Evolutionary conservation across 2,888 invertebrate species (phyloP), one percentile per base, ranked within the genome.

Genomic region (Dioctria linearis): DNA sequence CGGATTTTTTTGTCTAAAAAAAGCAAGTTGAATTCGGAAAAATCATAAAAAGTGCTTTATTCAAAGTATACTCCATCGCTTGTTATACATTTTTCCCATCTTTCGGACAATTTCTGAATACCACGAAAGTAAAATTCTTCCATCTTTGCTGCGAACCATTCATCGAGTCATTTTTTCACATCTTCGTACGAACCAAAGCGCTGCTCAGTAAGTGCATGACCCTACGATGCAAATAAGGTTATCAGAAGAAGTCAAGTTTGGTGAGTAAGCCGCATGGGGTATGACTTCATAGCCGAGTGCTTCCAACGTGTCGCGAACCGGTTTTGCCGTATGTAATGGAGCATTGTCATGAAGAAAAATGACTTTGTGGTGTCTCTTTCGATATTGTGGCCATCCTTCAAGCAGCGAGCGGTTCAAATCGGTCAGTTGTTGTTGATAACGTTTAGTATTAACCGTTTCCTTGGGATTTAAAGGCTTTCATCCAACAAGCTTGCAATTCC

Each of bases 181-280:
- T 79, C 67, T 79, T 67, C 69, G 42, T 67, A 79, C 5, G 67
- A 51, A 67, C 39, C 9, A 39, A 79, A 79, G 67, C 9, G 43
- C 79, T 79, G 67, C 67, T 54, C 79, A 67, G 57, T 11, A 42
- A 79, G 79, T 40, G 59, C 42, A 59, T 67, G 67, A 25, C 13
- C n/a, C n/a, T n/a, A n/a, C n/a, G n/a, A n/a, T n/a, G n/a, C n/a
- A n/a, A n/a, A n/a, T n/a, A 13, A 54, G 5, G 8, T 61, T 13
- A 13, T 63, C 46, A 25, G 11, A 76, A 37, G 42, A 37, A 63
- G 37, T 63, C 42, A 78, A 37, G 61, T 78, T 63, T 40, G 61
- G 42, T 78, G 63, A 61, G 54, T 78, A 78, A 65, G 78, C 51
- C 66, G 65, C 54, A 66, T 78, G 54, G 37, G 66, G 37, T 66